A percentile compares a stretch with the other conserved stretches of the same genome.
phyloP scores from a whole-genome alignment of 1,140 invertebrate species.

The Colletes latitarsis region DNA sequence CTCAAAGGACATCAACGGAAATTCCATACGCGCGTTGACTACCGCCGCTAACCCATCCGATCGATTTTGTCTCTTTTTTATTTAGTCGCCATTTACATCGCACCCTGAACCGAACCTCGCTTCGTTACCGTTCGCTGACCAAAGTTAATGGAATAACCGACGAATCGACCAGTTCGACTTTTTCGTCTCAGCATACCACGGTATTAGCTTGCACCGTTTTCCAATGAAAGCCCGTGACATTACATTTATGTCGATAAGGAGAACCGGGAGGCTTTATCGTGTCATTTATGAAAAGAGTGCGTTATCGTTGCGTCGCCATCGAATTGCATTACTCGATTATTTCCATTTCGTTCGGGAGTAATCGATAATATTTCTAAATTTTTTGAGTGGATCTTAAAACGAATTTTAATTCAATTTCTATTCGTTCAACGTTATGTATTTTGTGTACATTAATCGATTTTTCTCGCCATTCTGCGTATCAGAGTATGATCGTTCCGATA shows the following conservation, averaged over 20 bases:
- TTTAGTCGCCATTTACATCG: conserved; percentile 50
- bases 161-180: conserved; percentile 23
- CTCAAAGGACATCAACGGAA: conserved; percentile 43
- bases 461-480: too few relatives aligned
- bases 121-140: conserved; percentile 46
- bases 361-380: too few relatives aligned
- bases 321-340: too few relatives aligned
- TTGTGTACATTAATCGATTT: too few relatives aligned
- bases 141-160: conserved; percentile 49
- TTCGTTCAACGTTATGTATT: too few relatives aligned
- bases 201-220: not conserved
- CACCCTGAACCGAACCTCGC: conserved; percentile 18
- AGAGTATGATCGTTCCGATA: too few relatives aligned
- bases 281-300: too few relatives aligned
- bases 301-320: too few relatives aligned
- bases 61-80: conserved; percentile 29
- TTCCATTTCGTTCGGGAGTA: too few relatives aligned
- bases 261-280: too few relatives aligned
- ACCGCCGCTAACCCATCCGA: not conserved
- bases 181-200: conserved; percentile 1
- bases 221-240: not conserved
- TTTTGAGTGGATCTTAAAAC: too few relatives aligned
- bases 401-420: too few relatives aligned
- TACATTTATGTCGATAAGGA: not conserved
- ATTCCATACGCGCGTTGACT: conserved; percentile 39